These are phyloP conservation scores for Hirtodrosophila trivittata DNA, from an alignment of 2,888 invertebrate genomes.

Conservation along the genomic window DNA sequence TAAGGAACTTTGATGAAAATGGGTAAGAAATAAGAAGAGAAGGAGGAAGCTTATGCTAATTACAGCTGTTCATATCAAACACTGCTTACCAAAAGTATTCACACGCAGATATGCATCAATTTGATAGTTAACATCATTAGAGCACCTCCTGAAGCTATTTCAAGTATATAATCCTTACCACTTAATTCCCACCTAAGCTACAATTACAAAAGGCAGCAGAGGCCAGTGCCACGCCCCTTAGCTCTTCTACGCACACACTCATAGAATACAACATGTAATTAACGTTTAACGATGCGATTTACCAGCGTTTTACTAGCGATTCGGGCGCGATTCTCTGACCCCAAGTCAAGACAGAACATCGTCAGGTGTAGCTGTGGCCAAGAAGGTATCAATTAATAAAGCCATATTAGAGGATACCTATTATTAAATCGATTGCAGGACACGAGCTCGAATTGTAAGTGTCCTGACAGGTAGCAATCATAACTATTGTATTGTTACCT, in stretches of 20 bases:
- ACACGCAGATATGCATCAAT: too few relatives aligned
- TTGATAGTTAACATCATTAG: constrained; percentile 19
- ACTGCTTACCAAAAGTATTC: too few relatives aligned
- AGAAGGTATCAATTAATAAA: too few relatives aligned
- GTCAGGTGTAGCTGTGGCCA: too few relatives aligned
- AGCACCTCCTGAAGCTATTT: constrained; percentile 4
- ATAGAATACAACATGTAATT: constrained; percentile 34
- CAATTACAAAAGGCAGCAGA: too few relatives aligned
- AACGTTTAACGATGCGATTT: constrained; percentile 59
- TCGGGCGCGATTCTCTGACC: constrained; percentile 37
- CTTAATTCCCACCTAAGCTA: constrained; percentile 17
- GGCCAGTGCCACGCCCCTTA: constrained; percentile 30
- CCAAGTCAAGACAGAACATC: constrained; percentile 10
- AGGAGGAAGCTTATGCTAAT: too few relatives aligned
- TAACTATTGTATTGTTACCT: constrained; percentile 23
- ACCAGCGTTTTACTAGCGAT: constrained; percentile 51
- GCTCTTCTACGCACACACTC: not conserved
- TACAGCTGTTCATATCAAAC: too few relatives aligned
- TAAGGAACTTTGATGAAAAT: constrained; percentile 75
- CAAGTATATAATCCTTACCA: constrained; percentile 21
- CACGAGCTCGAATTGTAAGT: constrained; percentile 1
- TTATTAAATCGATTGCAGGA: too few relatives aligned
- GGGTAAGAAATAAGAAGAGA: constrained; percentile 69
- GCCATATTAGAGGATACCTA: too few relatives aligned
- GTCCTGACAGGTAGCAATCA: constrained; percentile 26